phyloP scores from a whole-genome alignment of 2,113 vertebrate species.

The Nothoprocta pentlandii region DNA sequence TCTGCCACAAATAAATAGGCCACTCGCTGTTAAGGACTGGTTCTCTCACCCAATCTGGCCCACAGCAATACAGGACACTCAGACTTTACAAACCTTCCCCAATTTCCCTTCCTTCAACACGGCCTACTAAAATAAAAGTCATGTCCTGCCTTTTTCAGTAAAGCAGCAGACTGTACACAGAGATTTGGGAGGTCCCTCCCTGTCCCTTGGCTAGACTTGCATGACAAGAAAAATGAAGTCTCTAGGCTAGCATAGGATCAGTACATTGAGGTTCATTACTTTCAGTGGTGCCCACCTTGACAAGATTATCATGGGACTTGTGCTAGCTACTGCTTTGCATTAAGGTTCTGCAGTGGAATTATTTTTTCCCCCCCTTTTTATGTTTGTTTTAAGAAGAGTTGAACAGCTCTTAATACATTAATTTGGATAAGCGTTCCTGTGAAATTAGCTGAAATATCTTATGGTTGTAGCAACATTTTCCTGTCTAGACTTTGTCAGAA shows the following conservation, averaged over 20 bases:
- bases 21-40: background rate
- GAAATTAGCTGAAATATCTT: constrained; percentile 30
- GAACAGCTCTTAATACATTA: background rate
- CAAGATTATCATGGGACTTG: background rate
- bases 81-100: background rate
- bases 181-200: background rate
- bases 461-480: constrained; percentile 36
- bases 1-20: background rate
- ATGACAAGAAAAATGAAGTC: background rate
- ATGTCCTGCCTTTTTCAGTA: background rate
- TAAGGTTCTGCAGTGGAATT: background rate
- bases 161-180: background rate
- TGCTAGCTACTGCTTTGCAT: background rate
- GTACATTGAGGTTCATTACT: background rate
- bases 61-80: background rate
- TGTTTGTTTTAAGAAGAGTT: background rate
- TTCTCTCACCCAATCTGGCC: background rate
- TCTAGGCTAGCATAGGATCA: background rate
- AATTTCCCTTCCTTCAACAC: background rate
- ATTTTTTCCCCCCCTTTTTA: background rate
- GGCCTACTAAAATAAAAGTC: background rate
- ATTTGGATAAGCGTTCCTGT: background rate
- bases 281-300: background rate
- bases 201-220: background rate
- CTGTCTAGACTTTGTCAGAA: constrained; percentile 62